Base-by-base conservation (phyloP, 2,797 vertebrate genomes). In the Cuniculus paca region DNA sequence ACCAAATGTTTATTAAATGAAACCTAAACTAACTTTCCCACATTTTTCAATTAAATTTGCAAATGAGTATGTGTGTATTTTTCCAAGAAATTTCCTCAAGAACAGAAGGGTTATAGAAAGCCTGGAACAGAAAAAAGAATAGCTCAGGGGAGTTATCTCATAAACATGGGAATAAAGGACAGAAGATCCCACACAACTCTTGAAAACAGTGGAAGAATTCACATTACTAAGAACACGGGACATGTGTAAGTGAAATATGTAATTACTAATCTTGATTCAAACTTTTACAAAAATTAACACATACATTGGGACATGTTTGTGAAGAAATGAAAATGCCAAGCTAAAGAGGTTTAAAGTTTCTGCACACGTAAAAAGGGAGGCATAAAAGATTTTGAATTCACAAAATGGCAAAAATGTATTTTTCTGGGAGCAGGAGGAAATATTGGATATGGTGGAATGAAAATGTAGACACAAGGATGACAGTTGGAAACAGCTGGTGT, bases 221-320 rank as follows among this genome's bases (percentile, higher is more conserved):
- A 65, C 2, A 45, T 9, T 93, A 36, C 54, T 0, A 79, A 86
- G 56, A 86, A 68, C 1, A 20, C 7, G 24, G 16, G 6, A 45
- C 16, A 17, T 52, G 11, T 0, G 8, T 26, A 84, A 90, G n/a
- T 68, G 19, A 84, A 68, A 77, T 0, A 19, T 91, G 5, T 50
- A 70, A 86, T 83, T 85, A 52, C 9, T 75, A 65, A 70, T 45
- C 13, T 92, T 36, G 0, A 24, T 77, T 88, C 16, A 88, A 20
- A 70, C 48, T 68, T 89, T 56, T 75, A 77, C 39, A 72, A 83
- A 93, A 87, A 75, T 58, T 83, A 83, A 20, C 22, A 82, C 50
- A 34, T 74, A 75, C 1, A 2, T 83, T 87, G 39, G 42, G 52
- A 60, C 48, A 6, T 56, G 6, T 26, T 61, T 91, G 86, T 83